A percentile compares a stretch with the other conserved stretches of the same genome.
phyloP scores from a whole-genome alignment of 2,888 invertebrate genomes.

The Chironomus tentans region DNA sequence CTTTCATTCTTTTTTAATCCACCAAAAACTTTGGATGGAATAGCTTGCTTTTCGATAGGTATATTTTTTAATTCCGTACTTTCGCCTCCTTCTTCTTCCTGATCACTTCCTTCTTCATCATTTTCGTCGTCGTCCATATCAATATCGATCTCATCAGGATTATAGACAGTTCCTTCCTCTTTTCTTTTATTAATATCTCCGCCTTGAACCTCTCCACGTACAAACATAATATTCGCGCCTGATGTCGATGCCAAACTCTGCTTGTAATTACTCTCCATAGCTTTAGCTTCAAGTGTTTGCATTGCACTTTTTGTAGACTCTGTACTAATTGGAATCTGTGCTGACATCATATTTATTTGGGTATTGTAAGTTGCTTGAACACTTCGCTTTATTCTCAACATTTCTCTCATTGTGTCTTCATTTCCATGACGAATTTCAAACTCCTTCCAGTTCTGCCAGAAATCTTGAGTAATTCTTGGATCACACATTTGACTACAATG shows the following conservation, averaged over 20 bases:
- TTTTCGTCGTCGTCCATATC: constrained; percentile 57
- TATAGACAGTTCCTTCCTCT: constrained; percentile 57
- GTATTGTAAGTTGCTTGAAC: constrained; percentile 98
- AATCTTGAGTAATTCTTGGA: constrained; percentile 87
- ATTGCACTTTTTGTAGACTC: constrained; percentile 76
- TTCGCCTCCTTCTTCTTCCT: constrained; percentile 48
- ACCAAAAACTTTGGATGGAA: constrained; percentile 90
- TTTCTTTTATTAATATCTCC: constrained; percentile 52
- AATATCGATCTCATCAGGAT: constrained; percentile 83
- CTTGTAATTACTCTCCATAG: constrained; percentile 45
- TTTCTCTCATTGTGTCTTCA: constrained; percentile 98
- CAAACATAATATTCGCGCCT: constrained; percentile 66
- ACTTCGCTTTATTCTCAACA: constrained; percentile 94
- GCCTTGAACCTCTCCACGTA: constrained; percentile 78
- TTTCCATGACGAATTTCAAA: constrained; percentile 99
- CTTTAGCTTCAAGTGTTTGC: constrained; percentile 79
- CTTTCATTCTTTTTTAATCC: constrained; percentile 46
- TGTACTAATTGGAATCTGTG: constrained; percentile 78
- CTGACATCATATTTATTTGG: constrained; percentile 98
- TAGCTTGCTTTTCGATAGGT: constrained; percentile 71
- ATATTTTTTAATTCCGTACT: constrained; percentile 52
- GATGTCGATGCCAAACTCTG: background rate
- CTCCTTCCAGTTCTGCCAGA: constrained; percentile 99
- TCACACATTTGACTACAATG: constrained; percentile 98
- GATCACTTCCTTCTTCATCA: constrained; percentile 50